These are phyloP conservation scores for Sphaerophoria taeniata DNA, from an alignment of 2,888 invertebrate species.

Conservation along the genomic window DNA sequence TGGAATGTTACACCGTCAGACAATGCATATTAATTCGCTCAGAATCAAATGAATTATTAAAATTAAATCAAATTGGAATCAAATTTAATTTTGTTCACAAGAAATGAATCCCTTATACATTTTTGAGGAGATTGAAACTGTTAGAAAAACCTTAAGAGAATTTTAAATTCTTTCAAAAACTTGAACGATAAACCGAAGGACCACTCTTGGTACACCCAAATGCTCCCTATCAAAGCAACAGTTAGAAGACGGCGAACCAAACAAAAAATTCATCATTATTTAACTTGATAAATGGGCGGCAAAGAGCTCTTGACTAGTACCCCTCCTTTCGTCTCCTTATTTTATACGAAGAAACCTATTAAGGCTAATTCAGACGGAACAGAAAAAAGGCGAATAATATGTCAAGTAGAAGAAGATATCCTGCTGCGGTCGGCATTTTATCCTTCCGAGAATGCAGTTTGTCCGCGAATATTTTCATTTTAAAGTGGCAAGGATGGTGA, in stretches of 20 bases:
- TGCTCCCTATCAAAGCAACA: constrained; percentile 56
- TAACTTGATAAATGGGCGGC: constrained; percentile 68
- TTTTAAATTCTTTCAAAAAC: constrained; percentile 1
- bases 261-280: constrained; percentile 51
- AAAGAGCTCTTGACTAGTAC: constrained; percentile 65
- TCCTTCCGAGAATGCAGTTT: constrained; percentile 55
- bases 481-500: constrained; percentile 38
- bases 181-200: constrained; percentile 11
- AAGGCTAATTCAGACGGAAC: constrained; percentile 67
- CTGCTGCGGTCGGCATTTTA: constrained; percentile 64
- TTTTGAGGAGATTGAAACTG: not conserved
- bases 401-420: constrained; percentile 60
- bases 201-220: constrained; percentile 17
- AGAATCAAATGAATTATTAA: constrained; percentile 69
- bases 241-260: constrained; percentile 18
- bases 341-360: constrained; percentile 44
- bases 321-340: not conserved
- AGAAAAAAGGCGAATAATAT: constrained; percentile 22
- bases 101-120: too few species aligned
- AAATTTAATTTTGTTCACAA: constrained; percentile 33
- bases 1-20: constrained; percentile 63
- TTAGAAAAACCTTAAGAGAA: not conserved
- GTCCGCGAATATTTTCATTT: constrained; percentile 31
- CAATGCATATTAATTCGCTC: constrained; percentile 62
- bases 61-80: constrained; percentile 60